These are phyloP conservation scores for Dendropsophus ebraccatus DNA, from an alignment of 2,113 vertebrate species.

Conservation along the genomic window DNA sequence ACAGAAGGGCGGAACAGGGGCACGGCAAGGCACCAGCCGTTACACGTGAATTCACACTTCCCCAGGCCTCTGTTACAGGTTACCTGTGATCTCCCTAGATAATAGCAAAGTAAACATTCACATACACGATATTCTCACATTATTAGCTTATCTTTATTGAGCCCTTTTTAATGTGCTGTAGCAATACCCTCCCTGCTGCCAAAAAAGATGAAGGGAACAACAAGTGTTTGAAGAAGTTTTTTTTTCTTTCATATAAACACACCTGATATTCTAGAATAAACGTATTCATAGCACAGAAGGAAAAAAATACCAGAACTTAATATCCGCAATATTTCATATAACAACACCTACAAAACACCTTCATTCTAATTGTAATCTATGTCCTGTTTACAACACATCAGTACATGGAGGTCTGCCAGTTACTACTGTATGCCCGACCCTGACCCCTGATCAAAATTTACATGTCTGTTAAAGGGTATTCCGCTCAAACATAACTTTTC, in stretches of 20 bases:
- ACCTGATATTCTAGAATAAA: not conserved
- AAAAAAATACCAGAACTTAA: not conserved
- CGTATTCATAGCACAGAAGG: not conserved
- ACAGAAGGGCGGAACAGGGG: too few species aligned
- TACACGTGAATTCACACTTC: not conserved
- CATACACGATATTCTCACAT: not conserved
- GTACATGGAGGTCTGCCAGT: not conserved
- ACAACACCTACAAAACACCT: not conserved
- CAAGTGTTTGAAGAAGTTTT: not conserved
- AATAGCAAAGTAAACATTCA: not conserved
- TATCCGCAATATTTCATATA: slow-evolving; percentile 6
- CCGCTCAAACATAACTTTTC: too few species aligned
- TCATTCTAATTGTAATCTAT: not conserved
- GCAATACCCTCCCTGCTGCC: not conserved
- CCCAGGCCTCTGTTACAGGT: not conserved
- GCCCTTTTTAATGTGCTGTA: not conserved
- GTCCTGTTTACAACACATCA: slow-evolving; percentile 11
- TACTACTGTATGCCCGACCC: too few species aligned
- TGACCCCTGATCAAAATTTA: too few species aligned
- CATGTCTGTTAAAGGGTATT: too few species aligned
- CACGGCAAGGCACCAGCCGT: too few species aligned
- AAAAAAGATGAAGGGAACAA: not conserved
- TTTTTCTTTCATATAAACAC: slow-evolving; percentile 6
- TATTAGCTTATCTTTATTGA: slow-evolving; percentile 6
- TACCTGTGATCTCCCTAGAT: not conserved